Conservation (phyloP, 2,888 invertebrate genomes). For the Drosophila nr. medialis region DNA sequence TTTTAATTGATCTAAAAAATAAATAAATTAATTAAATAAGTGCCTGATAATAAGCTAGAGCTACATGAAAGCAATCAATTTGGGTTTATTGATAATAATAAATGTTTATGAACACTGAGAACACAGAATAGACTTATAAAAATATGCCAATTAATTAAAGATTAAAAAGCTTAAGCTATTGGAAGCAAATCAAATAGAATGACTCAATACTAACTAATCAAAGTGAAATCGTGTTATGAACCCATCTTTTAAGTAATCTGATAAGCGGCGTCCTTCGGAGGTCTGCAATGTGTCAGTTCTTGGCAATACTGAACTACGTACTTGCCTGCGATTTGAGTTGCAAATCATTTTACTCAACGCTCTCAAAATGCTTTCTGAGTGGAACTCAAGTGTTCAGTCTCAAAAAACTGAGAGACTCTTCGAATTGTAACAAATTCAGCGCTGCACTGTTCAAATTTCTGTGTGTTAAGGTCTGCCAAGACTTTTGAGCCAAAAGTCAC, state of each 20-base stretch:
- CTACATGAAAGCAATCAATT: neutral
- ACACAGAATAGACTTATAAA: neutral
- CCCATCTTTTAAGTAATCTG: neutral
- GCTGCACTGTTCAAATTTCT: constrained; percentile 38
- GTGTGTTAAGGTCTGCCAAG: constrained; percentile 45
- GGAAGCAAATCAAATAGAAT: neutral
- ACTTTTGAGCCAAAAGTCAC: constrained; percentile 44
- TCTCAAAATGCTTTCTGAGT: constrained; percentile 1
- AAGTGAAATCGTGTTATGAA: neutral
- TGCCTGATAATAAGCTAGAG: too few species aligned
- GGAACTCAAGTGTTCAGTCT: constrained; percentile 12
- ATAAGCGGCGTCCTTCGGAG: neutral
- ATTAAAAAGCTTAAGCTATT: neutral
- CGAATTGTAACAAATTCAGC: constrained; percentile 20
- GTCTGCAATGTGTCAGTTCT: neutral
- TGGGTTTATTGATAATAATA: neutral
- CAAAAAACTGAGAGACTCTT: neutral
- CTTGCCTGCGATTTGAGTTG: constrained; percentile 25
- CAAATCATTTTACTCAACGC: neutral
- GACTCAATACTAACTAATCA: neutral
- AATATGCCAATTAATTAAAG: neutral
- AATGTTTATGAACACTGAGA: neutral
- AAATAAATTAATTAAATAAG: too few species aligned
- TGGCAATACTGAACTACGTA: constrained; percentile 5
- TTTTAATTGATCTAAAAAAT: neutral